Evolutionary conservation across 2,888 invertebrate species (phyloP).

Genomic region (Malthinus seriepunctatus): DNA sequence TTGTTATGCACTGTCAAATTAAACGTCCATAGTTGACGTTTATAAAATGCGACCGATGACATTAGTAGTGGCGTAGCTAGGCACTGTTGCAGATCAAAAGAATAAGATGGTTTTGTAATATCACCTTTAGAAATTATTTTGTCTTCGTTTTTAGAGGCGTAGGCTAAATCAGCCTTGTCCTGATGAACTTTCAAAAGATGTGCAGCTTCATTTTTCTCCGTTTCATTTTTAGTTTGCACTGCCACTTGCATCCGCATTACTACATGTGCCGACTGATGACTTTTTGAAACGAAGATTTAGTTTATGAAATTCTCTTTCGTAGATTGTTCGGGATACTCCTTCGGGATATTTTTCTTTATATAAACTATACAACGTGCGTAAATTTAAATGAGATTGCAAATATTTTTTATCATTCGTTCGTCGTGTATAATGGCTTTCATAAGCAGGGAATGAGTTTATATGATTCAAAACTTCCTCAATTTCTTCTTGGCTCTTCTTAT

Average conservation of each 20-base stretch:
- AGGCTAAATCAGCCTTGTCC: background rate
- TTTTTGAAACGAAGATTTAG: background rate
- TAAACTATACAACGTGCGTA: background rate
- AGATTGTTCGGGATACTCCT: background rate
- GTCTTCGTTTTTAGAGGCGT: background rate
- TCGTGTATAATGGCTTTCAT: constrained; percentile 1
- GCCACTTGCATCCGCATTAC: background rate
- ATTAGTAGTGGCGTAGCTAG: background rate
- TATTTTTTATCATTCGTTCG: background rate
- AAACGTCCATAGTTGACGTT: too few relatives aligned
- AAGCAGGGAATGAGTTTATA: background rate
- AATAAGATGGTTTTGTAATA: too few relatives aligned
- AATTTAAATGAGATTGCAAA: background rate
- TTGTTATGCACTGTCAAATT: too few relatives aligned
- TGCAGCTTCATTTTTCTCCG: background rate
- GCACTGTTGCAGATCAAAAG: constrained; percentile 3
- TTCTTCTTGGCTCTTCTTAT: background rate
- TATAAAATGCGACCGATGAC: too few relatives aligned
- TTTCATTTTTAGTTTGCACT: too few relatives aligned
- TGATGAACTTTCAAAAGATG: background rate
- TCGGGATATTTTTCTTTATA: background rate
- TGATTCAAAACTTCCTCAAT: background rate
- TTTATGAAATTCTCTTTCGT: constrained; percentile 3
- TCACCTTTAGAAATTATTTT: background rate
- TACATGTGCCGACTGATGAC: background rate